Percentiles rank a stretch among this genome's conserved stretches.
Conservation (phyloP, 2,797 vertebrate species). For the Amblyopsis hoosieri region DNA sequence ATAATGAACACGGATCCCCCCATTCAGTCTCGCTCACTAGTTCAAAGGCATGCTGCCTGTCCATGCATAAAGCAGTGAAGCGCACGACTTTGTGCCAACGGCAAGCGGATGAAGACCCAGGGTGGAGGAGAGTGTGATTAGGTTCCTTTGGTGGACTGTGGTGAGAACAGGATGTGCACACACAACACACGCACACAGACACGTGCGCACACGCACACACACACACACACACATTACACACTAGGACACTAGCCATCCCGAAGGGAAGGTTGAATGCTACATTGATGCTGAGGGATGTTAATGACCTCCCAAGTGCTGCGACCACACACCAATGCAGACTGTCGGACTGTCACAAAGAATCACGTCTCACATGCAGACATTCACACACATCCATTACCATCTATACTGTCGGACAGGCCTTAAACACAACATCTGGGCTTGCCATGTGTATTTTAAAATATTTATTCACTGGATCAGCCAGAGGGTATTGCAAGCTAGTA, state of each 20-base stretch:
- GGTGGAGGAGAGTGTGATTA: background rate
- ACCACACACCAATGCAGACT: conserved; percentile 8
- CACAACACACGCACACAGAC: conserved; percentile 5
- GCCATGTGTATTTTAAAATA: too few species aligned
- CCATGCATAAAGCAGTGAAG: conserved; percentile 61
- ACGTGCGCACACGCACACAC: background rate
- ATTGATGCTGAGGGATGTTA: conserved; percentile 70
- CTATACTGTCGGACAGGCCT: conserved; percentile 20
- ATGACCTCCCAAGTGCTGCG: conserved; percentile 38
- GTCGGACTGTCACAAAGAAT: conserved; percentile 56
- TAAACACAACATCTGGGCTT: background rate
- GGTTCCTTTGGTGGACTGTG: background rate
- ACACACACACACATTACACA: conserved; percentile 13
- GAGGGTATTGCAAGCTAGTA: too few species aligned
- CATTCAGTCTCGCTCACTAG: conserved; percentile 50
- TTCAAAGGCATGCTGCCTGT: conserved; percentile 63
- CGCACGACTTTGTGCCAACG: conserved; percentile 64
- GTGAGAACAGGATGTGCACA: conserved; percentile 14
- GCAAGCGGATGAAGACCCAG: background rate
- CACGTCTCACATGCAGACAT: conserved; percentile 17
- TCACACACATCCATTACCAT: conserved; percentile 15
- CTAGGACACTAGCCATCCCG: conserved; percentile 32
- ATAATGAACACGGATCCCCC: conserved; percentile 71
- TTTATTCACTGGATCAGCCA: too few species aligned
- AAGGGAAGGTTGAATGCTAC: conserved; percentile 22